Evolutionary conservation across 1,140 invertebrate genomes (phyloP).

Genomic region (Calephelis nemesis): DNA sequence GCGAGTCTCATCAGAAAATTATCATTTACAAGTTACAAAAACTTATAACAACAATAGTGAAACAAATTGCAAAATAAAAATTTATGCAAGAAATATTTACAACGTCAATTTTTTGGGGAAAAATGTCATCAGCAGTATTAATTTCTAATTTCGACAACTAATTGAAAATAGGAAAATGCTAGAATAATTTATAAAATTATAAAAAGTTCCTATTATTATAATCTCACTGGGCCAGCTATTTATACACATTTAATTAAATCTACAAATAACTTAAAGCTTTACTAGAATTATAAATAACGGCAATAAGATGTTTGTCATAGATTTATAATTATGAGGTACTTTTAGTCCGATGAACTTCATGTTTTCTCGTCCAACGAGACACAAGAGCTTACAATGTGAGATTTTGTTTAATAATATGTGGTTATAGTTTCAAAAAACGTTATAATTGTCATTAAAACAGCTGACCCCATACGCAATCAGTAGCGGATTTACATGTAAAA

Average conservation of each 20-base stretch:
- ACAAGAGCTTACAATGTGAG: constrained; percentile 33
- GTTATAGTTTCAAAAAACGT: background rate
- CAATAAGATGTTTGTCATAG: constrained; percentile 4
- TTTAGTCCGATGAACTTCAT: constrained; percentile 35
- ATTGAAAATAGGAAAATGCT: constrained; percentile 10
- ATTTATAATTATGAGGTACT: constrained; percentile 3
- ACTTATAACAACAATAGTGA: constrained; percentile 65
- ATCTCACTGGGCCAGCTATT: constrained; percentile 65
- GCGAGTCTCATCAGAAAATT: constrained; percentile 71
- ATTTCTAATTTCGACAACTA: constrained; percentile 12
- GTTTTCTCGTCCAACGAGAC: constrained; percentile 39
- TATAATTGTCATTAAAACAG: constrained; percentile 35
- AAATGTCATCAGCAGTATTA: constrained; percentile 2
- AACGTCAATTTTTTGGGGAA: constrained; percentile 49
- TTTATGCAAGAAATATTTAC: constrained; percentile 73
- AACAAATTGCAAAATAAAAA: constrained; percentile 71
- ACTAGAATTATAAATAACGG: constrained; percentile 31
- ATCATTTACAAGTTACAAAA: constrained; percentile 53
- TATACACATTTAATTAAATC: constrained; percentile 37
- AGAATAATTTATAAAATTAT: constrained; percentile 18
- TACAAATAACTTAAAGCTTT: constrained; percentile 58
- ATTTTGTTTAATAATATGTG: background rate
- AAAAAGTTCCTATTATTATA: constrained; percentile 44
- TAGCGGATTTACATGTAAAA: constrained; percentile 4
- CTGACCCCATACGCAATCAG: constrained; percentile 37